These are phyloP conservation scores for Festucalex cinctus DNA, from an alignment of 2,113 vertebrate species.

Conservation along the genomic window DNA sequence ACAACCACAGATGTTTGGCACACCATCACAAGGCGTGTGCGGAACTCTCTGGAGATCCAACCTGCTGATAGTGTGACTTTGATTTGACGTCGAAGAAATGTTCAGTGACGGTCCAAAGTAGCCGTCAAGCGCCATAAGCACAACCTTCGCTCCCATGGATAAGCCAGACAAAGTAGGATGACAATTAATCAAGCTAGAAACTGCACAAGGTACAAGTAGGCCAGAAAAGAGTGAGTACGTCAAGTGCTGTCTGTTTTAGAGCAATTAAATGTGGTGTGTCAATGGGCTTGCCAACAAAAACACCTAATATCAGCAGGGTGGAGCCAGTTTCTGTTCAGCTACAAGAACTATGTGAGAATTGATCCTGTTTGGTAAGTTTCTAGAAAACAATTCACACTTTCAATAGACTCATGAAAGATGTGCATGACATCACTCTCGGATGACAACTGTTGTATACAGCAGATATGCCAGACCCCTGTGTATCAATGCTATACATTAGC, in stretches of 20 bases:
- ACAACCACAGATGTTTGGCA: slow-evolving; percentile 6
- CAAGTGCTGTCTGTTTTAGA: slow-evolving; percentile 11
- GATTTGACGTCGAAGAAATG: slow-evolving; percentile 13
- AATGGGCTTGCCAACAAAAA: slow-evolving; percentile 5
- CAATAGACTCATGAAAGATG: background rate
- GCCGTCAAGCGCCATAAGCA: background rate
- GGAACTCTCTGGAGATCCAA: background rate
- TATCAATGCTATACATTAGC: too few species aligned
- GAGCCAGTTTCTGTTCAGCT: background rate
- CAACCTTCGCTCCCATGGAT: background rate
- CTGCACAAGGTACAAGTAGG: slow-evolving; percentile 30
- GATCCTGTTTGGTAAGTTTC: background rate
- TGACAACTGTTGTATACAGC: background rate
- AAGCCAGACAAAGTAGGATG: background rate
- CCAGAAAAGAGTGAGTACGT: slow-evolving; percentile 19
- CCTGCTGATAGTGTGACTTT: slow-evolving; percentile 13
- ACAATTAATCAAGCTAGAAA: slow-evolving; percentile 7
- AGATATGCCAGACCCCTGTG: too few species aligned
- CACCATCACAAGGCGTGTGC: slow-evolving; percentile 1
- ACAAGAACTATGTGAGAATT: background rate
- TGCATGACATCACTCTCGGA: background rate
- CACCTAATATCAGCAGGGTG: background rate
- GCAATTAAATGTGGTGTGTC: slow-evolving; percentile 2
- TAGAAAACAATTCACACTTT: slow-evolving; percentile 2
- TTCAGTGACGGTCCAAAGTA: background rate